phyloP scores from a whole-genome alignment of 1,140 invertebrate genomes.

The Tribolium madens region DNA sequence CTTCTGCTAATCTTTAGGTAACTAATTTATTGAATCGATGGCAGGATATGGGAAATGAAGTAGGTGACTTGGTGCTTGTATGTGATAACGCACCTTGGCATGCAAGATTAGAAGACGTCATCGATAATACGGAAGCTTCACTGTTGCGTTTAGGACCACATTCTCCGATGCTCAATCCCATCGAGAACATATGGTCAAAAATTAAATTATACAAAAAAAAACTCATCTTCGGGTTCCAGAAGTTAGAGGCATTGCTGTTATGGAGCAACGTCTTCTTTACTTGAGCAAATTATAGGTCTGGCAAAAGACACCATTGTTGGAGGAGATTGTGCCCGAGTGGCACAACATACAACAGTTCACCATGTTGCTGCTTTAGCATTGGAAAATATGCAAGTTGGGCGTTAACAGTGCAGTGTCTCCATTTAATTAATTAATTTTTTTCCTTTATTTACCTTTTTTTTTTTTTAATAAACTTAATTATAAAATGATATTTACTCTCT shows the following conservation, averaged over 20 bases:
- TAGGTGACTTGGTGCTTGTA: slow-evolving; percentile 17
- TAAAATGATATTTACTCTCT: too few species aligned
- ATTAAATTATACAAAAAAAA: slow-evolving; percentile 3
- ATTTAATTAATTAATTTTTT: too few species aligned
- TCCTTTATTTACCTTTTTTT: too few species aligned
- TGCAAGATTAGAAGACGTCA: too few species aligned
- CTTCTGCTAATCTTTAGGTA: background rate
- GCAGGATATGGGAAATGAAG: slow-evolving; percentile 19
- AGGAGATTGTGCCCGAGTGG: background rate
- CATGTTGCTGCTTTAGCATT: too few species aligned
- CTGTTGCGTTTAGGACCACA: background rate
- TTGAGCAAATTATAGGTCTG: too few species aligned
- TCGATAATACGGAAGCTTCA: too few species aligned
- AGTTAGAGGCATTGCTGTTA: background rate
- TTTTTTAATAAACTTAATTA: too few species aligned
- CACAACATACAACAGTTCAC: background rate
- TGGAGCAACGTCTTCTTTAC: slow-evolving; percentile 16
- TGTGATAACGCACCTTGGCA: slow-evolving; percentile 27
- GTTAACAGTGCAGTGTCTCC: too few species aligned
- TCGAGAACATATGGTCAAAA: slow-evolving; percentile 38
- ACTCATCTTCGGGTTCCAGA: slow-evolving; percentile 3
- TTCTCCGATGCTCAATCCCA: slow-evolving; percentile 31
- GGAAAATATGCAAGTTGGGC: too few species aligned
- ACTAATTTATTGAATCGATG: slow-evolving; percentile 19
- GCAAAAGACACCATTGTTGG: slow-evolving; percentile 1